phyloP scores from a whole-genome alignment of 2,797 vertebrate species.

The Hyperoplus immaculatus region DNA sequence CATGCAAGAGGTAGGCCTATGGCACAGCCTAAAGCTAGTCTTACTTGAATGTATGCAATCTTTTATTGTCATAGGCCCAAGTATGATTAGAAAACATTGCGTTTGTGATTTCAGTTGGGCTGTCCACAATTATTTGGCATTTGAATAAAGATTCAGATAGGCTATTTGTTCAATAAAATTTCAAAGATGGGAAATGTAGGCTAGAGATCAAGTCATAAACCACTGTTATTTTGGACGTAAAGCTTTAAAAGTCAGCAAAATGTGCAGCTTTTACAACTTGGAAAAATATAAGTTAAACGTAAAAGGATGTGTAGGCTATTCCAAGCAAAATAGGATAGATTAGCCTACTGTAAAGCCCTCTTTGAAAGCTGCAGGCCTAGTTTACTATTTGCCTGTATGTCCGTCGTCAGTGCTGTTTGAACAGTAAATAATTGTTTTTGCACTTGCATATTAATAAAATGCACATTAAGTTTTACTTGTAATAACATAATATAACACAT shows the following conservation, averaged over 20 bases:
- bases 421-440: background rate
- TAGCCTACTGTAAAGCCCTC: background rate
- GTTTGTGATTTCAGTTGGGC: background rate
- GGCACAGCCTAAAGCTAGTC: background rate
- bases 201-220: background rate
- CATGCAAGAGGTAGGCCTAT: background rate
- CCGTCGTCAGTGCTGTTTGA: background rate
- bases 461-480: background rate
- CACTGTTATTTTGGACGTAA: background rate
- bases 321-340: no score
- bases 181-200: background rate
- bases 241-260: background rate
- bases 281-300: background rate
- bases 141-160: background rate
- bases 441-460: background rate
- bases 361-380: background rate
- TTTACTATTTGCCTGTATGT: background rate
- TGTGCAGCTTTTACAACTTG: background rate
- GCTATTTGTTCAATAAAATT: background rate
- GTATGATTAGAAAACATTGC: background rate
- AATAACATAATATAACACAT: background rate
- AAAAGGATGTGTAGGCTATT: background rate
- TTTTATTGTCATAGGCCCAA: background rate
- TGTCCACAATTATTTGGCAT: background rate
- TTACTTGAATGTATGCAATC: background rate